A percentile compares a stretch with the other conserved stretches of the same genome.
These are phyloP conservation scores for Neopelma chrysocephalum DNA, from an alignment of 2,797 vertebrate species.

Conservation along the genomic window DNA sequence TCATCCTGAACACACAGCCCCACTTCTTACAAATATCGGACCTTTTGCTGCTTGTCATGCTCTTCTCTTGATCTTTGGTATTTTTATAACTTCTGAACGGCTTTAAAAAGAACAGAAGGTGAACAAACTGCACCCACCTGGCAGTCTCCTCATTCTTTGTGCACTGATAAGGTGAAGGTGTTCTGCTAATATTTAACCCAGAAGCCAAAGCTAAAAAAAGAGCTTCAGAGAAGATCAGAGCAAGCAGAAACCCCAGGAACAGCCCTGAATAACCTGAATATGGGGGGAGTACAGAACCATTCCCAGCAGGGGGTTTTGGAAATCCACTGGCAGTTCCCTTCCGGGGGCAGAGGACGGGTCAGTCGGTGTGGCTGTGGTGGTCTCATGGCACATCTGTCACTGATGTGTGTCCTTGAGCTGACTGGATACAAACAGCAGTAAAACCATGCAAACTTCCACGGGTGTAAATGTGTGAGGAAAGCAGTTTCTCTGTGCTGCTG, in stretches of 20 bases:
- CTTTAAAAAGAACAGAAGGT: not conserved
- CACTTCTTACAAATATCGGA: not conserved
- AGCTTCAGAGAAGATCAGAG: not conserved
- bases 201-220: not conserved
- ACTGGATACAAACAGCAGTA: not conserved
- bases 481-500: not conserved
- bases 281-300: not conserved
- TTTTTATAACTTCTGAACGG: conserved; percentile 10
- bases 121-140: not conserved
- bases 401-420: not conserved
- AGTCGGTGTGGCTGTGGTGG: not conserved
- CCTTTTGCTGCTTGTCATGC: not conserved
- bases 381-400: not conserved
- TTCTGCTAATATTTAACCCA: conserved; percentile 22
- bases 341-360: not conserved
- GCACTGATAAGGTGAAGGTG: not conserved
- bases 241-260: not conserved
- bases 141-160: not conserved
- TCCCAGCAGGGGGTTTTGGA: not conserved
- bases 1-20: not conserved
- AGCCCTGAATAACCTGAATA: not conserved
- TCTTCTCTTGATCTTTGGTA: not conserved
- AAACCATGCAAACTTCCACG: accelerated
- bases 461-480: not conserved
- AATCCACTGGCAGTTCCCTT: not conserved